These are phyloP conservation scores for Etheostoma perlongum DNA, from an alignment of 2,797 vertebrate genomes.

Conservation along the genomic window DNA sequence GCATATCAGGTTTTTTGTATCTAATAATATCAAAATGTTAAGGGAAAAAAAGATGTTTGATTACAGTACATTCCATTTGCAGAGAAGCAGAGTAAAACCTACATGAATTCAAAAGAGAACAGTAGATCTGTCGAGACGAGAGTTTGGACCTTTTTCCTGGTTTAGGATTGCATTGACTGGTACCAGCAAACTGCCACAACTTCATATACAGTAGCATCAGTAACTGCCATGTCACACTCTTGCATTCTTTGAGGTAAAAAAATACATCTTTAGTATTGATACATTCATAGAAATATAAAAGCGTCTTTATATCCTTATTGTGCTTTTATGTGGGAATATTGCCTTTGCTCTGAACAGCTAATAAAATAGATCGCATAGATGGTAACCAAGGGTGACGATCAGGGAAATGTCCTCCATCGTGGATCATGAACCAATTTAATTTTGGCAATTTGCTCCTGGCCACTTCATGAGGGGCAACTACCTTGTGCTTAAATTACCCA, in stretches of 20 bases:
- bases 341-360: constrained; percentile 62
- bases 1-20: constrained; percentile 79
- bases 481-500: constrained; percentile 48
- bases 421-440: constrained; percentile 55
- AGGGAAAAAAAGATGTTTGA: constrained; percentile 62
- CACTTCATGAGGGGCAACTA: constrained; percentile 45
- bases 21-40: constrained; percentile 83
- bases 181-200: constrained; percentile 47
- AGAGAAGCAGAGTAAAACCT: constrained; percentile 71
- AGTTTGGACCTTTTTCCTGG: constrained; percentile 55
- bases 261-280: constrained; percentile 83
- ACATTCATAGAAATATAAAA: constrained; percentile 88
- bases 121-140: constrained; percentile 56
- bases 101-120: constrained; percentile 63
- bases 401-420: constrained; percentile 43
- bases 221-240: constrained; percentile 48
- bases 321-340: constrained; percentile 81
- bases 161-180: constrained; percentile 66
- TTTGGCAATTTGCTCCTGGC: constrained; percentile 56
- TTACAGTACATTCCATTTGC: constrained; percentile 85
- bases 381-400: constrained; percentile 53
- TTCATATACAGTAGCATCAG: constrained; percentile 47
- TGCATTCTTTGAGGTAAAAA: constrained; percentile 80
- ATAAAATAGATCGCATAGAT: constrained; percentile 60
- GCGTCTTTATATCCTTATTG: constrained; percentile 70